Evolutionary conservation across 2,797 vertebrate genomes (phyloP).

Genomic region (Melanotaenia boesemani): DNA sequence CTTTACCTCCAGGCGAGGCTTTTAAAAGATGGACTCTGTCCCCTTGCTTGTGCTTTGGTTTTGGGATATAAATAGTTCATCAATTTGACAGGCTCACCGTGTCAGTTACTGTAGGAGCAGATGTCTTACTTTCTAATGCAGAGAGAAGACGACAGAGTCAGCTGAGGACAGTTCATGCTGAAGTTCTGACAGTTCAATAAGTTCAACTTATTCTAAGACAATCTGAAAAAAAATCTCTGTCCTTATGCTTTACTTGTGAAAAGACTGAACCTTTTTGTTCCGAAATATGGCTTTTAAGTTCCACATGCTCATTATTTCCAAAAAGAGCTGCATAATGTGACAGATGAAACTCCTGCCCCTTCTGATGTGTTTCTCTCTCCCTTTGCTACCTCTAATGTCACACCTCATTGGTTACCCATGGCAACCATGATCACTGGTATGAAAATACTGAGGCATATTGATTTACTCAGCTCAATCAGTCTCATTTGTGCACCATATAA

Average conservation of each 20-base stretch:
- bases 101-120: slow-evolving; percentile 39
- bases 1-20: slow-evolving; percentile 58
- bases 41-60: slow-evolving; percentile 38
- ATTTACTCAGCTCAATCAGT: slow-evolving; percentile 48
- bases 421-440: slow-evolving; percentile 25
- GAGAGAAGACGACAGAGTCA: slow-evolving; percentile 10
- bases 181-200: slow-evolving; percentile 23
- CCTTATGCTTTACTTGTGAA: slow-evolving; percentile 13
- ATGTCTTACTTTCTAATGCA: slow-evolving; percentile 32
- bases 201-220: slow-evolving; percentile 4
- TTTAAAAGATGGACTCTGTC: slow-evolving; percentile 57
- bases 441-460: slow-evolving; percentile 42
- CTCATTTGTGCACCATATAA: slow-evolving; percentile 26
- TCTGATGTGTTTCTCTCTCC: slow-evolving; percentile 37
- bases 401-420: slow-evolving; percentile 24
- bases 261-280: not conserved
- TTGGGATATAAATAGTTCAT: slow-evolving; percentile 68
- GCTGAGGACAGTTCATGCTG: slow-evolving; percentile 6
- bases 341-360: slow-evolving; percentile 10
- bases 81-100: slow-evolving; percentile 64
- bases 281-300: slow-evolving; percentile 14
- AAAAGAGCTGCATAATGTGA: slow-evolving; percentile 14
- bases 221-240: not conserved
- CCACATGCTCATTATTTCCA: slow-evolving; percentile 29
- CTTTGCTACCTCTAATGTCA: slow-evolving; percentile 6